These are phyloP conservation scores for Buphagus erythrorhynchus DNA, from an alignment of 2,797 vertebrate species.

Conservation along the genomic window DNA sequence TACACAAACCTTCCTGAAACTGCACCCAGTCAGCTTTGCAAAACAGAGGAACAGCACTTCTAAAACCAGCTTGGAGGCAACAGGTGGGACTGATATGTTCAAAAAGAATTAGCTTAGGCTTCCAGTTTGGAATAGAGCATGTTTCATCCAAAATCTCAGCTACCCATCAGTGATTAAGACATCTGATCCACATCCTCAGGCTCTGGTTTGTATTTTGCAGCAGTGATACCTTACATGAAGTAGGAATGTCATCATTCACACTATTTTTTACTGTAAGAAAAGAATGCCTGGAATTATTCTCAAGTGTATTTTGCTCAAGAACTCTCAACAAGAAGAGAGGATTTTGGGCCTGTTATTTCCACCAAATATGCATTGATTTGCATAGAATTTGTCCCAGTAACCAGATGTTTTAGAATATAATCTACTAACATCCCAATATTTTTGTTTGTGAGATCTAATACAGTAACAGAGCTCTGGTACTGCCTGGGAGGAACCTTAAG, in stretches of 20 bases:
- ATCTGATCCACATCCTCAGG: accelerated
- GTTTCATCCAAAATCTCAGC: not conserved
- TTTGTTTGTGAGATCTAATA: not conserved
- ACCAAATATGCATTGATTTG: not conserved
- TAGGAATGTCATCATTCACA: not conserved
- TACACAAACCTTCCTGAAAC: not conserved
- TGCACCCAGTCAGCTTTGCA: not conserved
- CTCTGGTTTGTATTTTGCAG: not conserved
- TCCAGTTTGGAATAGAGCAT: not conserved
- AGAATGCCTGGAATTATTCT: not conserved
- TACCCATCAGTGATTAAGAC: not conserved
- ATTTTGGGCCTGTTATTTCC: not conserved
- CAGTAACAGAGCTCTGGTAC: not conserved
- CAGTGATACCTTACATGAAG: not conserved
- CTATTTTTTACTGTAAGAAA: not conserved
- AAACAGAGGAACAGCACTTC: not conserved
- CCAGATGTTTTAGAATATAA: not conserved
- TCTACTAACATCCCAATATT: not conserved
- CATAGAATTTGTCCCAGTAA: not conserved
- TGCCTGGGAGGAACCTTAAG: not conserved
- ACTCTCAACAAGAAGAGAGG: not conserved
- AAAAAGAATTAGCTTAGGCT: not conserved
- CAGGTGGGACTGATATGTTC: not conserved
- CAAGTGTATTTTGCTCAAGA: not conserved
- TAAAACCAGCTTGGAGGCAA: not conserved